Conservation (phyloP, 2,113 vertebrate genomes). For the Electrona antarctica region DNA sequence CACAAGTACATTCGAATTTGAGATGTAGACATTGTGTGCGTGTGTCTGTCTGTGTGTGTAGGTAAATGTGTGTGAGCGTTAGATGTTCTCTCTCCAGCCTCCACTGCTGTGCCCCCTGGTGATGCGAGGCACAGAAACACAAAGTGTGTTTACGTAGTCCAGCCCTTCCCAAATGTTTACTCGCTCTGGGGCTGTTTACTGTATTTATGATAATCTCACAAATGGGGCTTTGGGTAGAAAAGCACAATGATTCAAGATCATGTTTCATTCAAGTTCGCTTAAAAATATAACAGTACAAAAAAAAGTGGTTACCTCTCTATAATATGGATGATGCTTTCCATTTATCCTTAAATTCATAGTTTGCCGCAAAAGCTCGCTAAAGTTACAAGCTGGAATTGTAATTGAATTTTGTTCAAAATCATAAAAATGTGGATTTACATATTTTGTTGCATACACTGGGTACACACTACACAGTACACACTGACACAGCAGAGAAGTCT, state of each 20-base stretch:
- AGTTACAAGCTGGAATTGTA: too few relatives aligned
- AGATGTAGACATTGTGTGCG: not conserved
- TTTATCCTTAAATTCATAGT: too few relatives aligned
- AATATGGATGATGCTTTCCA: too few relatives aligned
- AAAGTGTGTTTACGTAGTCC: constrained; percentile 39
- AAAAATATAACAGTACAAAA: not conserved
- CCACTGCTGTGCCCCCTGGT: constrained; percentile 28
- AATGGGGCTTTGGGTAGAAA: not conserved
- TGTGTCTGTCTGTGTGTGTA: not conserved
- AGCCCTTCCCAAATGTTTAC: constrained; percentile 43
- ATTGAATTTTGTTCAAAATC: too few relatives aligned
- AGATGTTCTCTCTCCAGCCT: not conserved
- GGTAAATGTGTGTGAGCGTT: not conserved
- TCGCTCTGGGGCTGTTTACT: constrained; percentile 29
- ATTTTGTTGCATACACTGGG: too few relatives aligned
- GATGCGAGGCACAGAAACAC: constrained; percentile 15
- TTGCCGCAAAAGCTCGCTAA: too few relatives aligned
- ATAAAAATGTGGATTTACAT: too few relatives aligned
- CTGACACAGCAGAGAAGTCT: too few relatives aligned
- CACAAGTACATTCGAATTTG: too few relatives aligned
- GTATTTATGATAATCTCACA: constrained; percentile 10
- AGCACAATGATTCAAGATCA: not conserved
- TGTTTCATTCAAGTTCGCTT: not conserved
- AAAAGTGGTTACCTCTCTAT: too few relatives aligned
- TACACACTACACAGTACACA: too few relatives aligned